Base-by-base conservation (phyloP, 2,113 vertebrate genomes). In the Merops nubicus region DNA sequence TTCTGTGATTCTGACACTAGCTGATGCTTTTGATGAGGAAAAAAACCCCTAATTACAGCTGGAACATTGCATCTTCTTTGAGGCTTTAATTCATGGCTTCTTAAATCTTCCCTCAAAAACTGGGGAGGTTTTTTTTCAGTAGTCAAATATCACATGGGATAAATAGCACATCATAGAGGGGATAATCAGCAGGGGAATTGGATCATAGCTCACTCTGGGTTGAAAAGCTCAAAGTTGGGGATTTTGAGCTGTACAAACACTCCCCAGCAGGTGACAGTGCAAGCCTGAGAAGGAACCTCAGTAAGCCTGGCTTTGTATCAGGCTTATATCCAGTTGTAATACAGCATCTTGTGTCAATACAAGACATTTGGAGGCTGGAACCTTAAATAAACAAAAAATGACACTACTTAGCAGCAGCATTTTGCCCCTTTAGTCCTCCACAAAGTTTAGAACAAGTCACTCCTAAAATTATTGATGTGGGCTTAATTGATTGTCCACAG, bases 221-320 rank as follows among this genome's bases (percentile, higher is more conserved):
- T 59, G 47, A 57, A 69, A 75, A 62, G 42, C 31, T 43, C 29
- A 4, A 12, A 34, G 23, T 33, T 28, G 7, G 42, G 42, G 47
- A 26, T 48, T 34, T 51, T 19, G 72, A 50, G 31, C 10, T n/a
- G 63, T 78, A 18, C 60, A 48, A 26, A n/a, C 43, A 5, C 7
- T 78, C 36, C 14, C 92, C 95, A 81, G 94, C 73, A 97, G 97
- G 47, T 92, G 97, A 94, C 97, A 95, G 85, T 86, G 67, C 53
- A 60, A 88, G 53, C 75, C 42, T 33, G 63, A 43, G 34, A 47
- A 79, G 54, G 36, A 70, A 28, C 28, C 12, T 9, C n/a, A 25
- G 38, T 14, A 29, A 81, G 9, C 25, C 53, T 22, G 47, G 6
- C 34, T n/a, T 60, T 19, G 5, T 4, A 3, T 0, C 3, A 17